Evolutionary conservation across 1,140 invertebrate genomes (phyloP), one percentile per base, ranked within the genome.

Genomic region (Drusus annulatus): DNA sequence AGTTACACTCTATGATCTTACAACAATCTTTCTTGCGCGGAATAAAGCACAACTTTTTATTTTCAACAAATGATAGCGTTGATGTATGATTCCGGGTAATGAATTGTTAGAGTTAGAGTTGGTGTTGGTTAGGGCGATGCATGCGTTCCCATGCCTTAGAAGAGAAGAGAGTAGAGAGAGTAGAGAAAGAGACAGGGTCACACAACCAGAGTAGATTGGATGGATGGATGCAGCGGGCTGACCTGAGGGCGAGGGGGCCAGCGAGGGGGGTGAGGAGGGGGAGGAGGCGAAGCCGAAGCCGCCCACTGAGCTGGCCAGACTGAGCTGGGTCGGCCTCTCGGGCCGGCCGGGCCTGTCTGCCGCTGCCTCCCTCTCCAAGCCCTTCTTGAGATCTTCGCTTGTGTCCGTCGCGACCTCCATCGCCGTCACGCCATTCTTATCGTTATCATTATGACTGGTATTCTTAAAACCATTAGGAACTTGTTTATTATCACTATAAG

Each of bases 161-260:
- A 45, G 36, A 45, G 36, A 45, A 45, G 23, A 78, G 63, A 82
- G 45, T 77, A 69, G 50, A 71, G 75, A 71, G 45, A 65, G 19
- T 62, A 73, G 60, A 62, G 68, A 74, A 51, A 63, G 73, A 78
- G 62, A 63, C 31, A 78, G 81, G 68, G 76, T 28, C 25, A 28
- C 25, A 28, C 25, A 28, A 28, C 25, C 25, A 79, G 51, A 58
- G 71, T 58, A 17, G 58, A 36, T 54, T 54, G 58, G 54, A 54
- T 25, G 60, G 52, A 75, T 36, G 71, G 25, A 31, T 31, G 52
- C 15, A 15, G 21, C 19, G 25, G 31, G 54, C 81, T 84, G 87
- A 89, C 88, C 89, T 90, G 88, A 90, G 81, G 89, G 88, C 85
- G 89, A 89, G 19, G 80, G 82, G 60, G 82, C 79, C 85, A 87